Conservation (phyloP, 2,797 vertebrate genomes). For the Hapalemur alaotrensis region DNA sequence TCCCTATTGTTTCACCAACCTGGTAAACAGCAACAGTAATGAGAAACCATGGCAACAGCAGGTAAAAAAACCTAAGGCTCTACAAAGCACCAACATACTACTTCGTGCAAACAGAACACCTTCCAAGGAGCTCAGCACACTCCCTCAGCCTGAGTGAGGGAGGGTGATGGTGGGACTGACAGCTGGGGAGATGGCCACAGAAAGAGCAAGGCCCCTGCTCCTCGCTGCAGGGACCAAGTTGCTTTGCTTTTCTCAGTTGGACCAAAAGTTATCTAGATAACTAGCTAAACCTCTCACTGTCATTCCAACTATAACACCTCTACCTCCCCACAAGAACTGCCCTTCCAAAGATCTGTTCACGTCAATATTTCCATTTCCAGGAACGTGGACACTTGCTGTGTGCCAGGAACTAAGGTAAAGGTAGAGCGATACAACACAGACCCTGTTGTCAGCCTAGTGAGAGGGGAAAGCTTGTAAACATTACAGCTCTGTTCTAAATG, state of each 20-base stretch:
- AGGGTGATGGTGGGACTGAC: neutral
- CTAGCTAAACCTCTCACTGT: neutral
- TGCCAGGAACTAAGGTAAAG: neutral
- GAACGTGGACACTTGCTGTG: neutral
- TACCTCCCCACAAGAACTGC: neutral
- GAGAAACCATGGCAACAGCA: constrained; percentile 26
- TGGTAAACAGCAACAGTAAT: constrained; percentile 73
- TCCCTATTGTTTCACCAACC: constrained; percentile 98
- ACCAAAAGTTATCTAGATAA: neutral
- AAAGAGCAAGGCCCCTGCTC: neutral
- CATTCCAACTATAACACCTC: neutral
- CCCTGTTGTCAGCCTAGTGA: neutral
- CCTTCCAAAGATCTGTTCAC: neutral
- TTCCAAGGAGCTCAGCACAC: neutral
- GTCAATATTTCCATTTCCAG: neutral
- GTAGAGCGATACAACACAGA: neutral
- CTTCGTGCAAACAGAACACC: neutral
- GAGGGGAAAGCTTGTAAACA: neutral
- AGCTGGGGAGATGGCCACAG: neutral
- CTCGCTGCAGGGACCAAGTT: neutral
- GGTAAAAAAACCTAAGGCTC: neutral
- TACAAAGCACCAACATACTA: neutral
- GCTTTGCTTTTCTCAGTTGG: neutral
- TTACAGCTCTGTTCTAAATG: neutral
- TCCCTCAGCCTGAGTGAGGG: neutral